A percentile compares a stretch with the other conserved stretches of the same genome.
Conservation (phyloP, 2,888 invertebrate genomes). For the Drosophila diplacantha region DNA sequence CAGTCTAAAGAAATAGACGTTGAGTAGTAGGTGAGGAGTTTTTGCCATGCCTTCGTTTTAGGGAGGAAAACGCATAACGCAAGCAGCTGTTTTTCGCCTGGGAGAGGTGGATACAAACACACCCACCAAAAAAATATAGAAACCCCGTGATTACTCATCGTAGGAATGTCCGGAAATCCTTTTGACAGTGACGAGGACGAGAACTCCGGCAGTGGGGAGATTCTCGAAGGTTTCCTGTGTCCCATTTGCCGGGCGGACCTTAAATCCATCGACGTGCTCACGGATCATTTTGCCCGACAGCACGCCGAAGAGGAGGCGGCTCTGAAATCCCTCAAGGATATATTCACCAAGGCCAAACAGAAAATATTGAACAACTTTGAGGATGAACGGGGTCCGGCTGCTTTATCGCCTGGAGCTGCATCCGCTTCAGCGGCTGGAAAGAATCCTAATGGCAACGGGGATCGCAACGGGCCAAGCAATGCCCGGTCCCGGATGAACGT, state of each 20-base stretch:
- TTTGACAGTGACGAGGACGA: slow-evolving; percentile 70
- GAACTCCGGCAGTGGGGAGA: slow-evolving; percentile 79
- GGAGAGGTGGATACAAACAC: slow-evolving; percentile 27
- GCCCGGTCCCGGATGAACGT: slow-evolving; percentile 66
- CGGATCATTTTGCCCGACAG: slow-evolving; percentile 91
- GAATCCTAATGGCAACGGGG: slow-evolving; percentile 30
- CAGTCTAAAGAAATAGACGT: too few species aligned
- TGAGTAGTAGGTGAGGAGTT: not conserved
- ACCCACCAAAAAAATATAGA: slow-evolving; percentile 44
- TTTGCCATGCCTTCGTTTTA: not conserved
- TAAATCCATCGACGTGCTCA: slow-evolving; percentile 88
- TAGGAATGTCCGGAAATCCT: slow-evolving; percentile 66
- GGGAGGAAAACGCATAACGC: too few species aligned
- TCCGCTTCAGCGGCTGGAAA: slow-evolving; percentile 8
- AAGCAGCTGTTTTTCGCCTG: slow-evolving; percentile 7
- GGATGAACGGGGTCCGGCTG: slow-evolving; percentile 77
- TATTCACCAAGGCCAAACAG: slow-evolving; percentile 93
- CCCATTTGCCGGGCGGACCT: slow-evolving; percentile 96
- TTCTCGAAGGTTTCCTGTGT: slow-evolving; percentile 95
- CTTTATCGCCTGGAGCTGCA: slow-evolving; percentile 3
- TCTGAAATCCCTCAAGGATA: slow-evolving; percentile 85
- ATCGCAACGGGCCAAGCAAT: slow-evolving; percentile 47
- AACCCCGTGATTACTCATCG: slow-evolving; percentile 27
- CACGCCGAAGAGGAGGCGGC: slow-evolving; percentile 93
- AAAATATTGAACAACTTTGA: slow-evolving; percentile 87